Base-by-base conservation (phyloP, 2,113 vertebrate species). In the Brienomyrus brachyistius region DNA sequence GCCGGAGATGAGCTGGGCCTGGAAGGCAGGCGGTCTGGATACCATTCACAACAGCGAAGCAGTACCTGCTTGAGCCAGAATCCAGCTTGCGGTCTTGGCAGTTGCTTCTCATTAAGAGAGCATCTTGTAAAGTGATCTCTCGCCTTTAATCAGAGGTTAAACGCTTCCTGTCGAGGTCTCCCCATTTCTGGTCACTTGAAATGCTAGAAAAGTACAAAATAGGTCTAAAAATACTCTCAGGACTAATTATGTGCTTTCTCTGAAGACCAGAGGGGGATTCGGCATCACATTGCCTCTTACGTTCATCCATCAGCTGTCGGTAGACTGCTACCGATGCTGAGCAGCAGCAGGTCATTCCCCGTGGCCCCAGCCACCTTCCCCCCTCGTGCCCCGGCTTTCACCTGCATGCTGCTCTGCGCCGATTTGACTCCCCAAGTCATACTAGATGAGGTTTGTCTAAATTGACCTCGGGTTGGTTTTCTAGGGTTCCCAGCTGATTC, bases 91-190 rank as follows among this genome's bases (percentile, higher is more conserved):
- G 77, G 13, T 35, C 5, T 27, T 47, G 50, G 35, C 54, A 84
- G 43, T 23, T 17, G 31, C 9, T 21, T 9, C 48, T 89, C 48
- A 54, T 52, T 89, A 80, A 82, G 19, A 31, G 7, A 31, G 70
- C 85, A 52, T 40, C 31, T 45, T 48, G 89, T 82, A 45, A 83
- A 52, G 19, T 0, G 45, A 84, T 48, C 52, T 66, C 11, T 48
- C n/a, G 52, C 40, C 0, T 89, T 84, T 84, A 84, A 59, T 89
- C 54, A 85, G 80, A 62, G 77, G 19, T 59, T 59, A 62, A 85
- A 59, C 6, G 52, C 2, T 51, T 48, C 40, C 40, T 47, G 11
- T n/a, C 51, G 3, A 59, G 51, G 52, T 51, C 54, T 48, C 70
- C 88, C 45, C 15, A 35, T 48, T 56, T 56, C 77, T 45, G 88